These are phyloP conservation scores for Ichneumoninae sp. DNA, from an alignment of 2,888 invertebrate genomes.

Conservation along the genomic window DNA sequence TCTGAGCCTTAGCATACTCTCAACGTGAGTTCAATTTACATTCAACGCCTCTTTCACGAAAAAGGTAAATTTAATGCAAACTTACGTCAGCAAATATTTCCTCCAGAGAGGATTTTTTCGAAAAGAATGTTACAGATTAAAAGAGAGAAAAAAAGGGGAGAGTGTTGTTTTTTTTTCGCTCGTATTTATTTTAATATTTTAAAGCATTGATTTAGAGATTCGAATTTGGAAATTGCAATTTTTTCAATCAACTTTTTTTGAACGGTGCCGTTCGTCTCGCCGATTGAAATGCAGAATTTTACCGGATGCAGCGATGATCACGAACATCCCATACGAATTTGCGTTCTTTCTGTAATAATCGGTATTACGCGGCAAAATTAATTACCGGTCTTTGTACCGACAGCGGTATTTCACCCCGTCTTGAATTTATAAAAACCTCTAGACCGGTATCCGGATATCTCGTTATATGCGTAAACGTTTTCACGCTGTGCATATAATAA, in stretches of 20 bases:
- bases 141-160: background rate
- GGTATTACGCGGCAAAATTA: too few species aligned
- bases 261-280: too few species aligned
- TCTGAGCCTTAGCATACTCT: background rate
- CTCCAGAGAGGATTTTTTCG: background rate
- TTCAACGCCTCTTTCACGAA: background rate
- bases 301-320: background rate
- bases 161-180: background rate
- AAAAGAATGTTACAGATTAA: background rate
- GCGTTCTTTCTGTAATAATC: too few species aligned
- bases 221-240: background rate
- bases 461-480: background rate
- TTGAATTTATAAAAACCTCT: background rate
- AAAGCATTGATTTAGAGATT: too few species aligned
- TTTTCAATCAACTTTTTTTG: background rate
- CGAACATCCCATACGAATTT: background rate
- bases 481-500: background rate
- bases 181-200: background rate
- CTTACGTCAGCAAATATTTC: background rate
- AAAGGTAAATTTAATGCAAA: background rate
- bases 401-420: background rate
- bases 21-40: background rate
- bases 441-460: background rate
- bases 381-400: too few species aligned
- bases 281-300: too few species aligned